Conservation (phyloP, 2,888 invertebrate genomes). For the Tenodera sinensis region DNA sequence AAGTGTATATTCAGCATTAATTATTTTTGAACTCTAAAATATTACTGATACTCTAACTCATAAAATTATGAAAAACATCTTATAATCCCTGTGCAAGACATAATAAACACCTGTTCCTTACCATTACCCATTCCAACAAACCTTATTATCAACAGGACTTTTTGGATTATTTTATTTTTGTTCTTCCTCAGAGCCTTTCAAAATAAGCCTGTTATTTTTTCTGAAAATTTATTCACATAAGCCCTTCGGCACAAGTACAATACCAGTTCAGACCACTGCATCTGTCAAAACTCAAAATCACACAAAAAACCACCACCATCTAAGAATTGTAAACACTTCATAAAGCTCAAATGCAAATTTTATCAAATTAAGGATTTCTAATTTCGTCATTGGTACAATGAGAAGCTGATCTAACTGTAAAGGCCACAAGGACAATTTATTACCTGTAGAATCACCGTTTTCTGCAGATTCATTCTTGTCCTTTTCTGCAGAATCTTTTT, state of each 20-base stretch:
- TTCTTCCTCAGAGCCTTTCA: background rate
- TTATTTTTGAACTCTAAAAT: background rate
- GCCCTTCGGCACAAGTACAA: background rate
- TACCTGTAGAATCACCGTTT: conserved; percentile 44
- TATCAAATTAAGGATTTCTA: background rate
- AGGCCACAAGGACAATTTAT: background rate
- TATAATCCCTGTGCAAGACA: background rate
- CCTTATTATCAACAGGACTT: background rate
- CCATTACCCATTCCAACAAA: background rate
- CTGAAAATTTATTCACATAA: background rate
- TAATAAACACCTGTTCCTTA: background rate
- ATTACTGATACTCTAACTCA: background rate
- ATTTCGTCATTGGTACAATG: background rate
- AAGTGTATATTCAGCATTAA: background rate
- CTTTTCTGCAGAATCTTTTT: conserved; percentile 41
- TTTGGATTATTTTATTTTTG: background rate
- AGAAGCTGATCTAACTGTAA: background rate
- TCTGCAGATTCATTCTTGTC: conserved; percentile 42
- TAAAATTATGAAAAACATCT: background rate
- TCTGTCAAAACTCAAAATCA: background rate
- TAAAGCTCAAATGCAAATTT: background rate
- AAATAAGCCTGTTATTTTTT: background rate
- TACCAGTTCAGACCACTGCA: background rate
- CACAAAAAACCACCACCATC: background rate
- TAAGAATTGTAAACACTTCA: background rate